These are phyloP conservation scores for Ctenosaura bakeri DNA, from an alignment of 2,797 vertebrate species.

Conservation along the genomic window DNA sequence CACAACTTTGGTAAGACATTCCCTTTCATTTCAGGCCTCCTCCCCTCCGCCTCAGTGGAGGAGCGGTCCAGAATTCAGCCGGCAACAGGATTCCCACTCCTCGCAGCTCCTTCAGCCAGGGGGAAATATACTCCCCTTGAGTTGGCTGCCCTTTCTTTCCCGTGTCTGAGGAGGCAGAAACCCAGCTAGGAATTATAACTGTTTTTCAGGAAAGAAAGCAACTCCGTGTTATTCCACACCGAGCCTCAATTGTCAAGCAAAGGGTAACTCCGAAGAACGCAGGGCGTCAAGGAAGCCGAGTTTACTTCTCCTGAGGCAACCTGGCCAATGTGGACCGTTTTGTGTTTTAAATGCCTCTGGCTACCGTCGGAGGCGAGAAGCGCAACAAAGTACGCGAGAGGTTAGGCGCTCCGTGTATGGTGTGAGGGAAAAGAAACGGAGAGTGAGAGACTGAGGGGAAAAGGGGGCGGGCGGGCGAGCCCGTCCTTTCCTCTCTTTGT, in stretches of 20 bases:
- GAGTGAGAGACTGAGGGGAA: neutral
- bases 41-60: too few species aligned
- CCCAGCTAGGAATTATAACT: too few species aligned
- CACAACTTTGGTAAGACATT: neutral
- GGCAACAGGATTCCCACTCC: neutral
- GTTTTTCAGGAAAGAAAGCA: neutral
- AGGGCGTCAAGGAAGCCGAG: too few species aligned
- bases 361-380: neutral
- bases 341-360: neutral
- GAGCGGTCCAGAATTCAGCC: neutral
- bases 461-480: constrained; percentile 5
- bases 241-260: neutral
- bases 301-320: neutral
- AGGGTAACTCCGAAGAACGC: too few species aligned
- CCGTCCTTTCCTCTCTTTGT: neutral
- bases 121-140: neutral
- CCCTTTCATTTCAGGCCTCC: too few species aligned
- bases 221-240: neutral
- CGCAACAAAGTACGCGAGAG: neutral
- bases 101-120: neutral
- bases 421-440: too few species aligned
- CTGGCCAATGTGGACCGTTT: neutral
- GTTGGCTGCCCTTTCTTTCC: neutral
- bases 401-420: too few species aligned
- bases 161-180: neutral